Percentiles rank a stretch among this genome's conserved stretches.
Evolutionary conservation across 2,888 invertebrate genomes (phyloP).

Genomic region (Trichopoda pennipes): DNA sequence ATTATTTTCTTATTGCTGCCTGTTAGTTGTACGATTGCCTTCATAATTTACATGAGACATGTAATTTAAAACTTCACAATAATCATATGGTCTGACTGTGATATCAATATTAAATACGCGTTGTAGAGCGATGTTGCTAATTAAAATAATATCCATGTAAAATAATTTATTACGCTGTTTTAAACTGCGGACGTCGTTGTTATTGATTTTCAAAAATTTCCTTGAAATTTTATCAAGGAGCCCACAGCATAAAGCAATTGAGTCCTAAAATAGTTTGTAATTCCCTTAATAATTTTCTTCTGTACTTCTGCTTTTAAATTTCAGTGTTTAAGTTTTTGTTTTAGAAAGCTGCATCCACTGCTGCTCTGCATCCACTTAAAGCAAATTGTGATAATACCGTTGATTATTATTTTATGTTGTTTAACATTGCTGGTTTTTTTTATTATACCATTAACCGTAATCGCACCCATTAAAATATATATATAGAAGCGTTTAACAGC

Average conservation of each 20-base stretch:
- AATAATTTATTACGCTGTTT: constrained; percentile 56
- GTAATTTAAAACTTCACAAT: constrained; percentile 64
- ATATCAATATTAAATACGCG: constrained; percentile 34
- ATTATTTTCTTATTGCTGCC: constrained; percentile 25
- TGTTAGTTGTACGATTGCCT: constrained; percentile 40
- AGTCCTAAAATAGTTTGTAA: constrained; percentile 22
- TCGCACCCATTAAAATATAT: constrained; percentile 47
- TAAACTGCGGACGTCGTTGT: constrained; percentile 30
- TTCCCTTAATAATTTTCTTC: constrained; percentile 1
- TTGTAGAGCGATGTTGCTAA: constrained; percentile 55
- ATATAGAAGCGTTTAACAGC: constrained; percentile 53
- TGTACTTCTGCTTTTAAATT: constrained; percentile 6
- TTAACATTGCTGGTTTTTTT: background rate
- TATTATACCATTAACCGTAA: constrained; percentile 52
- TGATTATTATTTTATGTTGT: constrained; percentile 25
- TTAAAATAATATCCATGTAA: constrained; percentile 62
- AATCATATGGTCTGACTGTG: constrained; percentile 60
- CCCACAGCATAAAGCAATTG: constrained; percentile 45
- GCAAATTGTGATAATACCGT: constrained; percentile 32
- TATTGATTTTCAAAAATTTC: constrained; percentile 67
- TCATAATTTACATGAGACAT: constrained; percentile 59
- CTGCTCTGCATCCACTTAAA: too few relatives aligned
- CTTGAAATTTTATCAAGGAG: constrained; percentile 51
- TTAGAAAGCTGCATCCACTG: too few relatives aligned
- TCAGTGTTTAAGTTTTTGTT: constrained; percentile 15